Conservation (phyloP, 2,113 vertebrate genomes). For the Pseudopodoces humilis region DNA sequence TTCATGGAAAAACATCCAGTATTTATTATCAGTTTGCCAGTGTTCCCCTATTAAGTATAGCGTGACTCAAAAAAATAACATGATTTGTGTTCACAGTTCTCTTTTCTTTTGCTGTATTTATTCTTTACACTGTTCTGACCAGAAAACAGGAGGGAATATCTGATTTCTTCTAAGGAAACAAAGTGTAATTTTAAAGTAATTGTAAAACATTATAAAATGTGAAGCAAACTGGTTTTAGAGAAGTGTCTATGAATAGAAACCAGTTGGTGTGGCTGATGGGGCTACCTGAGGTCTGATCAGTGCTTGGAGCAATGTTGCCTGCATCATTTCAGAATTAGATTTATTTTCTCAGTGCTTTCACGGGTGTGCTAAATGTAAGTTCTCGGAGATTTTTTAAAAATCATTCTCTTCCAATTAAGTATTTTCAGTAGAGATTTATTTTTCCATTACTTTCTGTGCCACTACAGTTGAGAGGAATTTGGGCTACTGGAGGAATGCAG, state of each 20-base stretch:
- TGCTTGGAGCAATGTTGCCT: background rate
- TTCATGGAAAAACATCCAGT: background rate
- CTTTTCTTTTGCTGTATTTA: background rate
- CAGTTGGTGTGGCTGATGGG: background rate
- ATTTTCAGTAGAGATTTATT: constrained; percentile 6
- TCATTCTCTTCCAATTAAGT: constrained; percentile 2
- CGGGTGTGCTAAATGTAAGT: background rate
- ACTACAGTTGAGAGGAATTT: background rate
- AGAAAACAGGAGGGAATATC: background rate
- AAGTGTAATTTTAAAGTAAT: background rate
- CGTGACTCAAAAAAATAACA: background rate
- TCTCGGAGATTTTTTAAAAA: background rate
- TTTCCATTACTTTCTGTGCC: background rate
- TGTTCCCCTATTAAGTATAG: background rate
- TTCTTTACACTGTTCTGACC: background rate
- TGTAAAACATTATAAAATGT: background rate
- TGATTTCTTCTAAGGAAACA: background rate
- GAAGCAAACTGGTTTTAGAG: background rate
- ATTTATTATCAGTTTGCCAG: background rate
- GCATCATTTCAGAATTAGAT: background rate
- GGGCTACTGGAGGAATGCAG: constrained; percentile 15
- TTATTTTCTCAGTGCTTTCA: background rate
- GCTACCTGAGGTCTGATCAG: fast-evolving
- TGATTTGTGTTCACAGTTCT: background rate
- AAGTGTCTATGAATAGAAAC: background rate